These are phyloP conservation scores for Eilema caniola DNA, from an alignment of 2,888 invertebrate species.

Conservation along the genomic window DNA sequence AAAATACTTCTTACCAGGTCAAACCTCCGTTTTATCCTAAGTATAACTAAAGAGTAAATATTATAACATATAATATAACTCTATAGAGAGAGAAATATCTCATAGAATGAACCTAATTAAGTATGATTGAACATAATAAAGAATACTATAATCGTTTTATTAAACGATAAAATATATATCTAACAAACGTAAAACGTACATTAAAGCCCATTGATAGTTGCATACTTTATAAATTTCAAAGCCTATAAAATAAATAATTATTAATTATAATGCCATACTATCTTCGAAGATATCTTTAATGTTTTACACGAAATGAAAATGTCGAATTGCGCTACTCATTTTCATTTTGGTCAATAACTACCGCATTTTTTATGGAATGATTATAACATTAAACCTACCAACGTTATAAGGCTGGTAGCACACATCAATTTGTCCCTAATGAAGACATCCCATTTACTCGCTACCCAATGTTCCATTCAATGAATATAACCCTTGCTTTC, in stretches of 20 bases:
- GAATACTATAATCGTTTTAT: not conserved
- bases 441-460: conserved; percentile 64
- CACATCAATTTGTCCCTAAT: conserved; percentile 63
- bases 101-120: not conserved
- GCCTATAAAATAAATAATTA: not conserved
- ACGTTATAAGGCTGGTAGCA: conserved; percentile 39
- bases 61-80: no score
- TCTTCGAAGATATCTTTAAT: not conserved
- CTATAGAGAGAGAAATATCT: no score
- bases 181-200: not conserved
- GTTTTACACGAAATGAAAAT: not conserved
- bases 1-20: no score
- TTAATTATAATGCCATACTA: not conserved
- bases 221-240: not conserved
- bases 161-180: not conserved
- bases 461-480: conserved; percentile 60
- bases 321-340: not conserved
- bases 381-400: conserved; percentile 3
- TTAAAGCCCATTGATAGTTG: not conserved
- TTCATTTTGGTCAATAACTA: not conserved
- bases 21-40: no score
- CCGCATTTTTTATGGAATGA: not conserved
- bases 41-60: no score
- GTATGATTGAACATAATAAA: not conserved
- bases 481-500: conserved; percentile 66